Percentiles rank a stretch among this genome's conserved stretches.
Conservation (phyloP, 2,797 vertebrate species). For the Sternarchorhynchus goeldii region DNA sequence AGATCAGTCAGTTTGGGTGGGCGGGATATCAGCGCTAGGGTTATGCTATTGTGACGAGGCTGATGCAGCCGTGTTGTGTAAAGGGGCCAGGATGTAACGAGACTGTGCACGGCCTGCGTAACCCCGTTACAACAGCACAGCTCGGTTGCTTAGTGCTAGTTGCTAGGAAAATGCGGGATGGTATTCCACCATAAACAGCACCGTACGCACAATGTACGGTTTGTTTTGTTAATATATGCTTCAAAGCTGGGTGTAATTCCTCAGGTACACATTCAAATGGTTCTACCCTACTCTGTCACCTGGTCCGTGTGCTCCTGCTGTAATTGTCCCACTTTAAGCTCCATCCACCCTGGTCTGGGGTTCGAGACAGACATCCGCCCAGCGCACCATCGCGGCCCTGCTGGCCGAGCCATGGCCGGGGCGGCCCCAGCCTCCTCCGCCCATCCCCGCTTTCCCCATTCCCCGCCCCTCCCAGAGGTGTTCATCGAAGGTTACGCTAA, state of each 20-base stretch:
- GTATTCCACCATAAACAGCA: neutral
- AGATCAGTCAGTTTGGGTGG: conserved; percentile 68
- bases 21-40: conserved; percentile 60
- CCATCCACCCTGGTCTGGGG: conserved; percentile 29
- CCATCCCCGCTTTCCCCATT: conserved; percentile 10
- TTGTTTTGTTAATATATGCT: no score
- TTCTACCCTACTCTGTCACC: conserved; percentile 1
- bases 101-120: conserved; percentile 35
- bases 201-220: neutral
- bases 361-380: conserved; percentile 24
- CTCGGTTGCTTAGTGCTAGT: conserved; percentile 48
- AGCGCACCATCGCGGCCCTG: conserved; percentile 35
- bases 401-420: conserved; percentile 29
- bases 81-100: no score
- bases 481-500: conserved; percentile 43
- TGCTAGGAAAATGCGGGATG: conserved; percentile 5
- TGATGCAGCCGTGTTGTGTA: conserved; percentile 56
- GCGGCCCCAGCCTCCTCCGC: conserved; percentile 27
- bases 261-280: neutral
- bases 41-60: conserved; percentile 49
- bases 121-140: conserved; percentile 57
- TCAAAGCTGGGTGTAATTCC: neutral
- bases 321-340: conserved; percentile 23
- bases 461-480: neutral
- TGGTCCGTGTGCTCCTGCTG: conserved; percentile 21